Evolutionary conservation across 2,888 invertebrate species (phyloP).

Genomic region (Drosophila seclusa): DNA sequence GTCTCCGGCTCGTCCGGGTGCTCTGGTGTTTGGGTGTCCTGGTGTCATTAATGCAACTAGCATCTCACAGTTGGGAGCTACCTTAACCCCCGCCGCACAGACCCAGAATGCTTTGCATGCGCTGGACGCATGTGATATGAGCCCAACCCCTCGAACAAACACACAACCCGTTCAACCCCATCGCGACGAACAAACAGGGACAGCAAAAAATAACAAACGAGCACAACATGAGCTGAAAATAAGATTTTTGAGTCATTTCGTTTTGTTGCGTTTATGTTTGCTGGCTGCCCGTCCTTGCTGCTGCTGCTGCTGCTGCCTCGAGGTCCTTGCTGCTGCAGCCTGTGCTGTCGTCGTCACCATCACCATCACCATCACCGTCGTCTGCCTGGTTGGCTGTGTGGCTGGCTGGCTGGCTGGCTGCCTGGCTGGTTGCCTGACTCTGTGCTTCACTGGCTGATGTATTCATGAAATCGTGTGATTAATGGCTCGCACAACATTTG

Average conservation of each 20-base stretch:
- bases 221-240: slow-evolving; percentile 79
- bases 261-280: slow-evolving; percentile 78
- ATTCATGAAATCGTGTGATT: slow-evolving; percentile 85
- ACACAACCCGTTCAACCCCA: slow-evolving; percentile 27
- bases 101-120: slow-evolving; percentile 55
- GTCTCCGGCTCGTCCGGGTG: slow-evolving; percentile 31
- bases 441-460: slow-evolving; percentile 82
- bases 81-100: slow-evolving; percentile 33
- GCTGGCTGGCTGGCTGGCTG: slow-evolving; percentile 28
- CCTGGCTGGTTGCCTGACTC: slow-evolving; percentile 50
- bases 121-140: slow-evolving; percentile 66
- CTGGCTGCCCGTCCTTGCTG: slow-evolving; percentile 23
- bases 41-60: slow-evolving; percentile 79
- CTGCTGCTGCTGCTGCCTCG: slow-evolving; percentile 26
- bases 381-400: slow-evolving; percentile 8
- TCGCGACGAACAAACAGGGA: slow-evolving; percentile 43
- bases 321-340: slow-evolving; percentile 25
- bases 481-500: slow-evolving; percentile 85
- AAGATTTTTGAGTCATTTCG: slow-evolving; percentile 80
- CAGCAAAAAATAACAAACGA: slow-evolving; percentile 73
- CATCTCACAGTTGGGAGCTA: slow-evolving; percentile 41
- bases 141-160: not conserved
- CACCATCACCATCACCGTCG: not conserved
- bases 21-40: slow-evolving; percentile 11
- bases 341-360: slow-evolving; percentile 45